Base-by-base conservation (phyloP, 1,140 invertebrate genomes). In the Leptoteleia sp. region DNA sequence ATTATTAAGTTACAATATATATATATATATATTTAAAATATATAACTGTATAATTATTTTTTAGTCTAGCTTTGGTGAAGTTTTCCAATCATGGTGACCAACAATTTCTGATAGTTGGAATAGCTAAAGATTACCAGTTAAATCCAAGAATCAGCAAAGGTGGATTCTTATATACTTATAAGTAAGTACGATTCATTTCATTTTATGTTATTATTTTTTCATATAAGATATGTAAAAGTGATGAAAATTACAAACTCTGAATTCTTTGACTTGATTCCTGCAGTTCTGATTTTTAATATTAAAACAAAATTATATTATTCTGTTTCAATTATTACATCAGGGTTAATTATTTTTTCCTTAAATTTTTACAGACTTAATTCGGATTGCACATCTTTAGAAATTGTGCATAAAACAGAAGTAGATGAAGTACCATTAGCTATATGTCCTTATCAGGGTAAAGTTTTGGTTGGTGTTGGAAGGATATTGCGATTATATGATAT, bases 401-500 rank as follows among this genome's bases (percentile, higher is more conserved):
- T 99, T 11, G 85, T 99, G 13, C 99, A 99, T 88, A 95, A 95
- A 85, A 99, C 99, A 0, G 91, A 93, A n/a, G 92, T 99, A 1
- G 98, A 99, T 81, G 98, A 99, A 84, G 94, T 98, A 43, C 97
- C 97, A 0, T 92, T 94, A 15, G 95, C 97, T 0, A 92, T 99
- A 48, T 96, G 95, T 79, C 90, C 95, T 0, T 98, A 99, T 88
- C 97, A 99, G 84, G 98, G 98, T 0, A 91, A 95, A 67, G 92
- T 98, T 1, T 85, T 99, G 1, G 95, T 98, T 1, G 97, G 98
- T 0, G 95, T 99, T 8, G 98, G 99, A 0, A 93, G 94, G 59
- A 94, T 96, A 89, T 88, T 99, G 4, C 90, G 98, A 57, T 92
- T 99, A 3, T 99, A 99, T 86, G 98, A 99, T 81, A 93, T 99